These are phyloP conservation scores for Eurystomus glaucurus DNA, from an alignment of 2,797 vertebrate species.

Conservation along the genomic window DNA sequence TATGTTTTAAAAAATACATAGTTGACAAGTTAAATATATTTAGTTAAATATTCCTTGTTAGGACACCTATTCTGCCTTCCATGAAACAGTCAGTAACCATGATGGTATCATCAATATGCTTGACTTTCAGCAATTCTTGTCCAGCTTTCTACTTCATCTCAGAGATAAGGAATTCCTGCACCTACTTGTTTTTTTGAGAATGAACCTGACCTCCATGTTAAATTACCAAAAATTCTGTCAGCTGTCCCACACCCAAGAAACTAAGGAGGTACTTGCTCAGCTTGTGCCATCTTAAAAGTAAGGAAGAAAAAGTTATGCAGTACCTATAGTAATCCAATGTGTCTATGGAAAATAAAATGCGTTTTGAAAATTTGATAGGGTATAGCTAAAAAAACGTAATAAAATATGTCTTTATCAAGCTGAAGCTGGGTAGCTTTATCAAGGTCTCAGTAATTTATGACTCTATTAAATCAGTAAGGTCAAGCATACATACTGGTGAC, in stretches of 20 bases:
- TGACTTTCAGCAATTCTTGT: slow-evolving; percentile 79
- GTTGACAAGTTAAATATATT: background rate
- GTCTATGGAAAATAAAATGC: background rate
- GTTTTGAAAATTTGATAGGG: background rate
- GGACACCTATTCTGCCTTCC: slow-evolving; percentile 84
- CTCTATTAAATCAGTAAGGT: background rate
- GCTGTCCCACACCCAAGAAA: slow-evolving; percentile 64
- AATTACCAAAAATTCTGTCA: slow-evolving; percentile 82
- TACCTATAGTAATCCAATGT: background rate
- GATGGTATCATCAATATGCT: slow-evolving; percentile 77
- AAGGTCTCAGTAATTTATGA: background rate
- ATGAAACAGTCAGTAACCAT: slow-evolving; percentile 79
- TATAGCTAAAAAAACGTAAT: background rate
- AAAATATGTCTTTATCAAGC: background rate
- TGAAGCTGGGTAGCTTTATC: background rate
- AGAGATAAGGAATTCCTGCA: slow-evolving; percentile 75
- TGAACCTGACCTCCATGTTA: slow-evolving; percentile 69
- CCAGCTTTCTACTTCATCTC: slow-evolving; percentile 75
- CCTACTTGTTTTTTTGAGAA: slow-evolving; percentile 78
- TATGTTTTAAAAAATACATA: background rate
- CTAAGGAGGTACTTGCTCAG: background rate
- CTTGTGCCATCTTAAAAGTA: slow-evolving; percentile 29
- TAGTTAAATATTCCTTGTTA: slow-evolving; percentile 56
- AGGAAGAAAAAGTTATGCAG: background rate
- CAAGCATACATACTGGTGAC: background rate